These are phyloP conservation scores for Drosophila putrida DNA, from an alignment of 2,888 invertebrate species.

Conservation along the genomic window DNA sequence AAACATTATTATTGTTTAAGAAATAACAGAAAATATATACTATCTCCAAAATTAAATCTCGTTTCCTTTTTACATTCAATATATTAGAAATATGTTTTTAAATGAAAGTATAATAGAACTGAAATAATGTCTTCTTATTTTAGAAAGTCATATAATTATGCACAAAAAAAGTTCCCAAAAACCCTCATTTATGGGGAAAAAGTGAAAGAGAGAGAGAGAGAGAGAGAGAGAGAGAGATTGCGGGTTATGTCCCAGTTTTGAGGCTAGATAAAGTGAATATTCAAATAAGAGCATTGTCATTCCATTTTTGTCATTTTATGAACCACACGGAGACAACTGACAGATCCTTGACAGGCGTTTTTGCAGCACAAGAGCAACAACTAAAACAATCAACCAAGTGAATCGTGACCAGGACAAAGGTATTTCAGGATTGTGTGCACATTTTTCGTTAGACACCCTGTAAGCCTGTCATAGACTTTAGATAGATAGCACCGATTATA, in stretches of 20 bases:
- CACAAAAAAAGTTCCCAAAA: no score
- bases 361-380: not conserved
- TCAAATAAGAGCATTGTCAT: slow-evolving; percentile 39
- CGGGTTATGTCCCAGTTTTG: not conserved
- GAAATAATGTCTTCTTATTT: no score
- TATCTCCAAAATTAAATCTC: no score
- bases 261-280: slow-evolving; percentile 23
- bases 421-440: slow-evolving; percentile 7
- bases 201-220: not conserved
- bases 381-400: slow-evolving; percentile 5
- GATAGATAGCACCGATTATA: no score
- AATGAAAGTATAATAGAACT: not conserved
- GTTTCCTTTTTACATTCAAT: not conserved
- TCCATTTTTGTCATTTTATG: slow-evolving; percentile 54
- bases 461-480: not conserved
- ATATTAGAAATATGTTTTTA: not conserved
- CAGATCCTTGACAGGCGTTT: slow-evolving; percentile 20
- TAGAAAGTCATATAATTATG: no score
- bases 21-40: no score
- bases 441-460: not conserved
- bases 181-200: no score
- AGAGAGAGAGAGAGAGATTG: not conserved
- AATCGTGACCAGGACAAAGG: slow-evolving; percentile 45
- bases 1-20: no score
- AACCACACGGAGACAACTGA: slow-evolving; percentile 15